Base-by-base conservation (phyloP, 2,797 vertebrate species). In the Chiloscyllium punctatum region DNA sequence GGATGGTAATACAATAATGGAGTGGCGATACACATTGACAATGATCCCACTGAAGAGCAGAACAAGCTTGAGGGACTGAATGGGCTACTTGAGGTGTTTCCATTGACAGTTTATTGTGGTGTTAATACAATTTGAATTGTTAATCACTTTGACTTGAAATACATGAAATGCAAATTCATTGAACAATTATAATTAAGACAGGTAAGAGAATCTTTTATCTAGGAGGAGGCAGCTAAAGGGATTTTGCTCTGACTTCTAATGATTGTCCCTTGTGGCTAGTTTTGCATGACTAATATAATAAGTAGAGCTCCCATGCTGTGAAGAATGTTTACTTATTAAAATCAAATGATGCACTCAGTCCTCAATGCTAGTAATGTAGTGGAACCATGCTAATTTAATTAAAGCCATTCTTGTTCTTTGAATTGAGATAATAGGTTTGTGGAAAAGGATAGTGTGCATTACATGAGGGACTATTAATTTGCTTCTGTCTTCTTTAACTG, bases 331-430 rank as follows among this genome's bases (percentile, higher is more conserved):
- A 72, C 69, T 71, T 94, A 94, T 94, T 94, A 53, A 94, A 94
- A 94, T 71, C 92, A 94, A 94, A 94, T 51, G 69, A 72, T 51
- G 68, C 69, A 2, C 72, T 72, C 9, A 48, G 66, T 94, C 92
- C 37, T 33, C n/a, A 94, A 72, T 72, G 69, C 92, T 72, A 51
- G 68, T 48, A 72, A 72, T 72, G 48, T 71, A 74, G 37, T 72
- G 68, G 90, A 72, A 72, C 92, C 68, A 6, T 94, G 68, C 42
- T 94, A 94, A 74, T 94, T 94, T 94, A 71, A 94, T 94, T 94
- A 94, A 94, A 94, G 23, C 92, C 92, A 72, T 23, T 51, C 37
- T 71, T 91, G 69, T 33, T 94, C 42, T 69, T 53, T 72, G 92
- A 3, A 94, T 48, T 51, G 69, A 94, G 42, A 74, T 94, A 72